phyloP scores from a whole-genome alignment of 1,140 invertebrate species.

The Lysiphlebus fabarum region DNA sequence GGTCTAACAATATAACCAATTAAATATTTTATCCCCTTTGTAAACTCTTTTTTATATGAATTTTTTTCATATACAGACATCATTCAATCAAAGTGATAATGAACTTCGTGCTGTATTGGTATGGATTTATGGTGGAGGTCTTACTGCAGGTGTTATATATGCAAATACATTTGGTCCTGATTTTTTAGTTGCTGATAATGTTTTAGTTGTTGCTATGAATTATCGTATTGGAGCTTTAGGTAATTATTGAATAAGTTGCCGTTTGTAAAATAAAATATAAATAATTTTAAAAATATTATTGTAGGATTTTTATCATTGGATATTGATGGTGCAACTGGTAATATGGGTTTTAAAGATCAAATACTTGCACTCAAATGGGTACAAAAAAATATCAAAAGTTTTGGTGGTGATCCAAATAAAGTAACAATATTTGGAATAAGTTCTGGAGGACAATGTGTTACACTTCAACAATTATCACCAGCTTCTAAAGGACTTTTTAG shows the following conservation, averaged over 20 bases:
- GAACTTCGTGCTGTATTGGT: slow-evolving; percentile 50
- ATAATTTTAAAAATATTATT: too few relatives aligned
- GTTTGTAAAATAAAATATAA: too few relatives aligned
- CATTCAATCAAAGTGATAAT: neutral
- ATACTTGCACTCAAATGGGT: slow-evolving; percentile 51
- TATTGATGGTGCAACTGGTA: slow-evolving; percentile 61
- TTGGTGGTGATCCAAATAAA: slow-evolving; percentile 36
- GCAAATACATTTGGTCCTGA: slow-evolving; percentile 31
- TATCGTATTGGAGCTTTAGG: slow-evolving; percentile 47
- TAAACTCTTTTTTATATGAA: too few relatives aligned
- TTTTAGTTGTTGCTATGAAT: slow-evolving; percentile 54
- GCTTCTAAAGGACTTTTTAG: slow-evolving; percentile 26
- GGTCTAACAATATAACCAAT: slow-evolving; percentile 11
- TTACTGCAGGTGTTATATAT: slow-evolving; percentile 35
- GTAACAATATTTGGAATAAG: slow-evolving; percentile 53
- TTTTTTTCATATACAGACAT: neutral
- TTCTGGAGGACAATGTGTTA: slow-evolving; percentile 35
- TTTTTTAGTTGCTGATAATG: slow-evolving; percentile 45
- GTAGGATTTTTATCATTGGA: slow-evolving; percentile 61
- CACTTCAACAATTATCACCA: slow-evolving; percentile 34
- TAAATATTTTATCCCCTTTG: too few relatives aligned
- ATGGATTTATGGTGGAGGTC: slow-evolving; percentile 59
- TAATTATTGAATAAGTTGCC: neutral
- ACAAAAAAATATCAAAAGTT: slow-evolving; percentile 44
- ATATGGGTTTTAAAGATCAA: slow-evolving; percentile 65